phyloP scores from a whole-genome alignment of 2,113 vertebrate species.

The Pao palembangensis region DNA sequence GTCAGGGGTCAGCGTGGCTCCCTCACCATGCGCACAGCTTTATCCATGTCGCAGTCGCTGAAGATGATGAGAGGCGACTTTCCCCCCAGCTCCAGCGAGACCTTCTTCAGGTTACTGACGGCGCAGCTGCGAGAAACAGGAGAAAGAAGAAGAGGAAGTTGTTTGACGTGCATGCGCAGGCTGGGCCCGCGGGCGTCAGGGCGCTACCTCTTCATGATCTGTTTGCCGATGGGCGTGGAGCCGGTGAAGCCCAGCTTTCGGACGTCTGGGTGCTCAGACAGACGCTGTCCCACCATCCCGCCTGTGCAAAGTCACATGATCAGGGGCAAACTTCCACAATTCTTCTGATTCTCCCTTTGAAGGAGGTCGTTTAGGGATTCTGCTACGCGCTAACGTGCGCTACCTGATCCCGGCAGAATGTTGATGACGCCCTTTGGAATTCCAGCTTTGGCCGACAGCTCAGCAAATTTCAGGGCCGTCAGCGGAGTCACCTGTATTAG shows the following conservation, averaged over 20 bases:
- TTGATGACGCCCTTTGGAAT: slow-evolving; percentile 87
- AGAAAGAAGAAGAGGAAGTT: neutral
- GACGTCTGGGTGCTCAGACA: slow-evolving; percentile 84
- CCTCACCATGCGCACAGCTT: slow-evolving; percentile 87
- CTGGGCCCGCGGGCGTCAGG: neutral
- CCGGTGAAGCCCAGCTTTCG: slow-evolving; percentile 88
- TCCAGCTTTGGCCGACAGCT: slow-evolving; percentile 80
- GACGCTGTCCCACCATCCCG: slow-evolving; percentile 79
- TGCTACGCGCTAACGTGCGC: neutral
- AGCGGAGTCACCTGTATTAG: slow-evolving; percentile 81
- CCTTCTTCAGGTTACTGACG: slow-evolving; percentile 85
- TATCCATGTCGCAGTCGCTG: slow-evolving; percentile 84
- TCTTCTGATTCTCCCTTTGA: neutral
- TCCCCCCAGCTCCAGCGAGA: slow-evolving; percentile 87
- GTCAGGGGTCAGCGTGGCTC: neutral
- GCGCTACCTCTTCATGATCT: slow-evolving; percentile 87
- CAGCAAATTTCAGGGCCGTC: slow-evolving; percentile 86
- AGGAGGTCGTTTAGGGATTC: too few relatives aligned
- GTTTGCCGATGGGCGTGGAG: slow-evolving; percentile 84
- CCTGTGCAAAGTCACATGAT: slow-evolving; percentile 58
- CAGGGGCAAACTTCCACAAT: too few relatives aligned
- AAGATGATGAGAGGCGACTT: slow-evolving; percentile 90
- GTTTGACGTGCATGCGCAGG: too few relatives aligned
- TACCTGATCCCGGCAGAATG: slow-evolving; percentile 84
- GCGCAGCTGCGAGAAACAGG: slow-evolving; percentile 75